Conservation (phyloP, 23 tunicate genomes). For the Styela plicata region DNA sequence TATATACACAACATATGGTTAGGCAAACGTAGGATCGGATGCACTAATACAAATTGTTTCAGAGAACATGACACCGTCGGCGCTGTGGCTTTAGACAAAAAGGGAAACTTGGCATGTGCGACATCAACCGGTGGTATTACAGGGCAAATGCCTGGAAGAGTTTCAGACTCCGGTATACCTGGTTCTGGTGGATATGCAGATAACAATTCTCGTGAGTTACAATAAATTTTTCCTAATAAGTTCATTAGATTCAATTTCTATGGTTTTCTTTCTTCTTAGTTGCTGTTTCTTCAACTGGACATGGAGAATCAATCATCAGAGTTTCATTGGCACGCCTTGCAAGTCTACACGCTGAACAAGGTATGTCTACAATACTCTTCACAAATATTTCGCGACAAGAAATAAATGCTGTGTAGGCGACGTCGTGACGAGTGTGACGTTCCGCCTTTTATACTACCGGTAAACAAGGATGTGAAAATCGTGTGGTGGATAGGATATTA, state of each 20-base stretch:
- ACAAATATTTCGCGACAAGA: too few species aligned
- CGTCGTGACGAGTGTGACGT: too few species aligned
- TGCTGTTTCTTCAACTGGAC: conserved; percentile 65
- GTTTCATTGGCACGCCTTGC: conserved; percentile 44
- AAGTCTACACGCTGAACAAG: conserved; percentile 32
- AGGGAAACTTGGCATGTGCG: conserved; percentile 67
- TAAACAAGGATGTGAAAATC: too few species aligned
- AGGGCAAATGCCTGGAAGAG: conserved; percentile 44
- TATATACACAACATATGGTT: too few species aligned
- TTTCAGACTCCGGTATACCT: conserved; percentile 51
- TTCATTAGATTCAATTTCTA: background rate
- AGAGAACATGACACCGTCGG: conserved; percentile 80
- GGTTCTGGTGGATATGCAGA: conserved; percentile 68
- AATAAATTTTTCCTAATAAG: background rate
- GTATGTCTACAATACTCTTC: too few species aligned
- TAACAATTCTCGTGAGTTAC: conserved; percentile 40
- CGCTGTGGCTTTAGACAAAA: conserved; percentile 59
- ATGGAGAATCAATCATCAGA: conserved; percentile 69
- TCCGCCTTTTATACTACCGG: too few species aligned
- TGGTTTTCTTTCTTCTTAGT: conserved; percentile 8
- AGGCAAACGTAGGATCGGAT: too few species aligned
- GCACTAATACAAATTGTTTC: too few species aligned
- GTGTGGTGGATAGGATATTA: too few species aligned
- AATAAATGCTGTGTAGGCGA: too few species aligned
- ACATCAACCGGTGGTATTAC: conserved; percentile 73